phyloP scores from a whole-genome alignment of 2,797 vertebrate species.

The Gallirallus australis region DNA sequence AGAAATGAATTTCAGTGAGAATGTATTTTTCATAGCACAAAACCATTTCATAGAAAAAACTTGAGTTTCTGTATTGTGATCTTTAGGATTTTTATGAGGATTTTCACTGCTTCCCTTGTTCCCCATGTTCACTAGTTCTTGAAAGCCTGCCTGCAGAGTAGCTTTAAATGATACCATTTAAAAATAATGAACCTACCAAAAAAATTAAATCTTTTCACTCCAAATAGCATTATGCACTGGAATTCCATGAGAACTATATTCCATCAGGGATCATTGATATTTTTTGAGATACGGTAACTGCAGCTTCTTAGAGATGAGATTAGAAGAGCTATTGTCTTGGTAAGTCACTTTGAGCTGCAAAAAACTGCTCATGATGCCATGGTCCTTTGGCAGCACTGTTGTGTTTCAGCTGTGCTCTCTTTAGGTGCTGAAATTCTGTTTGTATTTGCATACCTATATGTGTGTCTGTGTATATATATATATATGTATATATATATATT shows the following conservation, averaged over 20 bases:
- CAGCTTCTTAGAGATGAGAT: neutral
- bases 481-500: neutral
- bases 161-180: neutral
- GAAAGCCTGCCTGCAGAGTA: neutral
- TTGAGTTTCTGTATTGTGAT: neutral
- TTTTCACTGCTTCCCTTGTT: conserved; percentile 24
- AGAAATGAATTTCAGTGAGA: neutral
- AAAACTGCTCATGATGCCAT: neutral
- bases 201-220: neutral
- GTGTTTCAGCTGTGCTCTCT: neutral
- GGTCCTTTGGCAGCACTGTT: neutral
- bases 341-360: neutral
- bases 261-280: neutral
- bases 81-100: neutral
- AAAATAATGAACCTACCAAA: neutral
- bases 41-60: neutral
- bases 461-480: neutral
- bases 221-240: neutral
- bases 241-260: neutral
- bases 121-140: neutral
- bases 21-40: neutral
- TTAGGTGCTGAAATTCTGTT: neutral
- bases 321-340: neutral
- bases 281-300: neutral
- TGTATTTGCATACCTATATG: neutral